Evolutionary conservation across 1,140 invertebrate species (phyloP).

Genomic region (Pollicipes pollicipes): DNA sequence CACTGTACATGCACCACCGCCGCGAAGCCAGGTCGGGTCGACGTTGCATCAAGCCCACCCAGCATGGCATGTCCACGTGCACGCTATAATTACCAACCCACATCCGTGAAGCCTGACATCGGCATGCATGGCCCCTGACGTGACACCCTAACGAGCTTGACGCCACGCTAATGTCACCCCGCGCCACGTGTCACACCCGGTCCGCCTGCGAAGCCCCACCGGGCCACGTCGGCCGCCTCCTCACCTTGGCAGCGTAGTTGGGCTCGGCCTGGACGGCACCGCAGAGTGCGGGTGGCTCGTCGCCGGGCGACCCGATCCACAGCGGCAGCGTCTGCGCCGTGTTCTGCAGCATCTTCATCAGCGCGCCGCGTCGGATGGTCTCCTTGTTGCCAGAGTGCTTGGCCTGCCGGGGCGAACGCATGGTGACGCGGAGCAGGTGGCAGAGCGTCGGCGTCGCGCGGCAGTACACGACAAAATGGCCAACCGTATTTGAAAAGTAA

Average conservation of each 20-base stretch:
- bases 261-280: conserved; percentile 76
- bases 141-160: too few relatives aligned
- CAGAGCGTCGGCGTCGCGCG: conserved; percentile 1
- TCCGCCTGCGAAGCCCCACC: too few relatives aligned
- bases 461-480: conserved; percentile 2
- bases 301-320: conserved; percentile 71
- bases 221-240: too few relatives aligned
- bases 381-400: conserved; percentile 71
- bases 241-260: conserved; percentile 66
- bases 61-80: too few relatives aligned
- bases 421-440: neutral
- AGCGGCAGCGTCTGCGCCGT: conserved; percentile 82
- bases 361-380: conserved; percentile 67
- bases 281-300: conserved; percentile 68
- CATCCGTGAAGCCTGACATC: too few relatives aligned
- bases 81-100: too few relatives aligned
- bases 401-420: conserved; percentile 25
- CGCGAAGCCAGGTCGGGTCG: too few relatives aligned
- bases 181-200: too few relatives aligned
- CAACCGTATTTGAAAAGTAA: conserved; percentile 15
- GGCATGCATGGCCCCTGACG: too few relatives aligned
- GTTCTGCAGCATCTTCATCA: conserved; percentile 88
- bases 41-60: too few relatives aligned
- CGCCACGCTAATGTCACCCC: too few relatives aligned
- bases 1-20: too few relatives aligned